phyloP scores from a whole-genome alignment of 2,797 vertebrate species.

The Enoplosus armatus region DNA sequence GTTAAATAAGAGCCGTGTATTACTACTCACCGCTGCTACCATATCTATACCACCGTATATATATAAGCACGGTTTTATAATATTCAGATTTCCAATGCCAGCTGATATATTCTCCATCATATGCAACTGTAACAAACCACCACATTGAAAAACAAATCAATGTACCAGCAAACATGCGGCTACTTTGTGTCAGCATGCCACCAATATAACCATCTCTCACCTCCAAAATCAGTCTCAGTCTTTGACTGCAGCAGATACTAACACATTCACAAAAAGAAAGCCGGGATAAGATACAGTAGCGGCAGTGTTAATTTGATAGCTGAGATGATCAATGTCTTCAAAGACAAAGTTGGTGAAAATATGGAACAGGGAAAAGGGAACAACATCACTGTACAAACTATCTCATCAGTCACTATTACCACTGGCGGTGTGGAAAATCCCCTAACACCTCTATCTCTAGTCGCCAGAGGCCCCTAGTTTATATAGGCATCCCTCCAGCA shows the following conservation, averaged over 20 bases:
- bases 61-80: background rate
- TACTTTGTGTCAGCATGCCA: background rate
- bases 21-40: background rate
- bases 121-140: background rate
- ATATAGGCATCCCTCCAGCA: constrained; percentile 39
- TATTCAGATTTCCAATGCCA: background rate
- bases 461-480: constrained; percentile 13
- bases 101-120: background rate
- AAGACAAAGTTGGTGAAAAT: constrained; percentile 2
- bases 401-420: constrained; percentile 43
- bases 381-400: background rate
- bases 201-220: background rate
- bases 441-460: constrained; percentile 26
- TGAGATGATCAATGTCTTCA: background rate
- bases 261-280: background rate
- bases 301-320: background rate
- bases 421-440: constrained; percentile 10
- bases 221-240: background rate
- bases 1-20: background rate
- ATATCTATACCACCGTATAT: background rate
- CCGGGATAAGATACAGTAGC: background rate
- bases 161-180: background rate
- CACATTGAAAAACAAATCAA: background rate
- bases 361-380: background rate
- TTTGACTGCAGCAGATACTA: background rate